These are phyloP conservation scores for Lasioglossum oenotherae DNA, from an alignment of 2,888 invertebrate species.

Conservation along the genomic window DNA sequence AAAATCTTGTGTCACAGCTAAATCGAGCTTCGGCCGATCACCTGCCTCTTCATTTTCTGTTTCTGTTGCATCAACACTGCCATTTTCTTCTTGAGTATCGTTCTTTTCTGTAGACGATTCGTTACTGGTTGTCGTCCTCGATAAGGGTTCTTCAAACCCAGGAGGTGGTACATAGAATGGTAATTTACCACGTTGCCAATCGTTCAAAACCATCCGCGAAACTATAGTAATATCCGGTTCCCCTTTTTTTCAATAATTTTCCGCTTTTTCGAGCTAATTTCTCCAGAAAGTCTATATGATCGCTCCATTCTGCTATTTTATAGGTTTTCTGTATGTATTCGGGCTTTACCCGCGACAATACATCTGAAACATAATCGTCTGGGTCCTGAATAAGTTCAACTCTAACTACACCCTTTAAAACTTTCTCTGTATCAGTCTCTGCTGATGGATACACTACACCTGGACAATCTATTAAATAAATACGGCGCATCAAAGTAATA, in stretches of 20 bases:
- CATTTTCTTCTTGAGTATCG: slow-evolving; percentile 18
- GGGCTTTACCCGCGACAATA: slow-evolving; percentile 93
- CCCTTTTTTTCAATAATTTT: slow-evolving; percentile 97
- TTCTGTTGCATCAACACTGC: slow-evolving; percentile 20
- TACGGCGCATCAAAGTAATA: slow-evolving; percentile 98
- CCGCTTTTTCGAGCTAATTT: slow-evolving; percentile 94
- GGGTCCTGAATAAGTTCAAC: slow-evolving; percentile 97
- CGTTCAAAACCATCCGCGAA: slow-evolving; percentile 98
- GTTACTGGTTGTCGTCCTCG: slow-evolving; percentile 80
- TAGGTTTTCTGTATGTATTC: slow-evolving; percentile 97
- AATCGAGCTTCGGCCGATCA: slow-evolving; percentile 40
- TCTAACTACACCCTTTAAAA: slow-evolving; percentile 98
- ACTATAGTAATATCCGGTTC: slow-evolving; percentile 96
- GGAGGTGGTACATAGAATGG: slow-evolving; percentile 97
- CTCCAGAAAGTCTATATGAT: slow-evolving; percentile 95
- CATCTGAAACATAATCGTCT: slow-evolving; percentile 96
- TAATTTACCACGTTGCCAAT: slow-evolving; percentile 99
- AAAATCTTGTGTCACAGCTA: slow-evolving; percentile 86
- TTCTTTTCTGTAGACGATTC: slow-evolving; percentile 75
- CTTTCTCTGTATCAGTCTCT: slow-evolving; percentile 97
- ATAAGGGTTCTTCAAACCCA: slow-evolving; percentile 90
- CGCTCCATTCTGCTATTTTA: slow-evolving; percentile 92
- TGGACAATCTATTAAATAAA: slow-evolving; percentile 99
- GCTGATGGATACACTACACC: slow-evolving; percentile 99
- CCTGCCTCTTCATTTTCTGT: slow-evolving; percentile 23